These are phyloP conservation scores for Casuarius casuarius DNA, from an alignment of 2,113 vertebrate species.

Conservation along the genomic window DNA sequence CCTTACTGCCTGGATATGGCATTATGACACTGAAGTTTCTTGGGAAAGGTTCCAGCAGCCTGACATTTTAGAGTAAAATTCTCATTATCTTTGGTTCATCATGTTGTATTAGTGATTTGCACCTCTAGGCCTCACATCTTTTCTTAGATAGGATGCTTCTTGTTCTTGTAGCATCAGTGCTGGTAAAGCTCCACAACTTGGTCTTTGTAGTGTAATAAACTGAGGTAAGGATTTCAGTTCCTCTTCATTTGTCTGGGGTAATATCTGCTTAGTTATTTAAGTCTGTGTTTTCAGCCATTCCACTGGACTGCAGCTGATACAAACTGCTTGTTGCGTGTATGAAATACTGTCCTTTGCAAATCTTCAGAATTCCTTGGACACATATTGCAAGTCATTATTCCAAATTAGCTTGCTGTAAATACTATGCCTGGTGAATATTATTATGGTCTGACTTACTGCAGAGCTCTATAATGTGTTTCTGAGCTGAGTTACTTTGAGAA, in stretches of 20 bases:
- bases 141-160: background rate
- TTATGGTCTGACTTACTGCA: slow-evolving; percentile 1
- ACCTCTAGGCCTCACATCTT: background rate
- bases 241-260: background rate
- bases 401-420: slow-evolving; percentile 36
- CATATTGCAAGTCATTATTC: background rate
- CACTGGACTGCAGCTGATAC: background rate
- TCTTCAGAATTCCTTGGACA: background rate
- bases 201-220: background rate
- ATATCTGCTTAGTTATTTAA: background rate
- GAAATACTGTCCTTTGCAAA: slow-evolving; percentile 20
- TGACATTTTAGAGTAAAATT: background rate
- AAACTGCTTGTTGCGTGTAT: background rate
- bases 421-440: background rate
- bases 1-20: background rate
- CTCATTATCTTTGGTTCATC: background rate
- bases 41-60: background rate
- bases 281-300: background rate
- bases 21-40: background rate
- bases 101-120: background rate
- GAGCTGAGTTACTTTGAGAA: slow-evolving; percentile 44
- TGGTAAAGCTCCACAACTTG: background rate
- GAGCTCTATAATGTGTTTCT: slow-evolving; percentile 7
- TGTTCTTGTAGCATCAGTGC: background rate
- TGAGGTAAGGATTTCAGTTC: background rate